Conservation (phyloP, 2,888 invertebrate species). For the Diachrysia chrysitis region DNA sequence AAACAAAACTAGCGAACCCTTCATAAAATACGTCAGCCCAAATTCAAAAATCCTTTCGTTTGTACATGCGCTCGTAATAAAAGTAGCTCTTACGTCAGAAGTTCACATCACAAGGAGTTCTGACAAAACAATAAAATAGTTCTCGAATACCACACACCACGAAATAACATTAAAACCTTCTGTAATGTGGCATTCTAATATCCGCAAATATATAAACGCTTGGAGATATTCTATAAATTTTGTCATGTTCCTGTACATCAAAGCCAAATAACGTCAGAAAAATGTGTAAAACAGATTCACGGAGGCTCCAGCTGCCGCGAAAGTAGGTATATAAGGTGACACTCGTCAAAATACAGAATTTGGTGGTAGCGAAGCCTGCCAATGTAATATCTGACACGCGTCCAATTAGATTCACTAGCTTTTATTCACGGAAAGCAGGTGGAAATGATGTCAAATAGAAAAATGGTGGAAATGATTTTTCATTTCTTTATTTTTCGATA, state of each 20-base stretch:
- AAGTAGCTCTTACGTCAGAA: constrained; percentile 44
- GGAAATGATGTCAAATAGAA: constrained; percentile 50
- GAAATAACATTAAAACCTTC: constrained; percentile 38
- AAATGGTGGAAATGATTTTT: constrained; percentile 22
- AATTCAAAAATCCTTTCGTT: constrained; percentile 45
- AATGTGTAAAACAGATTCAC: constrained; percentile 37
- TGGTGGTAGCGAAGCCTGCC: constrained; percentile 56
- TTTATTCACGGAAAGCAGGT: constrained; percentile 56
- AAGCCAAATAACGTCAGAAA: constrained; percentile 35
- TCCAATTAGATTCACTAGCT: constrained; percentile 68
- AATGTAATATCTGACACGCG: constrained; percentile 64
- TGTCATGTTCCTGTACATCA: constrained; percentile 34
- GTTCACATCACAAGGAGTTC: constrained; percentile 32
- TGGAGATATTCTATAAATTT: constrained; percentile 28
- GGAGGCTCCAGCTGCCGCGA: constrained; percentile 35
- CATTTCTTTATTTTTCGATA: constrained; percentile 22
- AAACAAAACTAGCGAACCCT: constrained; percentile 55
- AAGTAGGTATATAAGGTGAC: constrained; percentile 43
- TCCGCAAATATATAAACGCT: constrained; percentile 37
- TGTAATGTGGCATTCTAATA: constrained; percentile 47
- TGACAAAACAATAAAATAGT: constrained; percentile 28
- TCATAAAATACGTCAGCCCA: constrained; percentile 53
- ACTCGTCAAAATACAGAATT: constrained; percentile 61
- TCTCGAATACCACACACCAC: neutral
- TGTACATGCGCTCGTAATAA: constrained; percentile 42